Conservation (phyloP, 2,113 vertebrate species). For the Neolamprologus variostigma region DNA sequence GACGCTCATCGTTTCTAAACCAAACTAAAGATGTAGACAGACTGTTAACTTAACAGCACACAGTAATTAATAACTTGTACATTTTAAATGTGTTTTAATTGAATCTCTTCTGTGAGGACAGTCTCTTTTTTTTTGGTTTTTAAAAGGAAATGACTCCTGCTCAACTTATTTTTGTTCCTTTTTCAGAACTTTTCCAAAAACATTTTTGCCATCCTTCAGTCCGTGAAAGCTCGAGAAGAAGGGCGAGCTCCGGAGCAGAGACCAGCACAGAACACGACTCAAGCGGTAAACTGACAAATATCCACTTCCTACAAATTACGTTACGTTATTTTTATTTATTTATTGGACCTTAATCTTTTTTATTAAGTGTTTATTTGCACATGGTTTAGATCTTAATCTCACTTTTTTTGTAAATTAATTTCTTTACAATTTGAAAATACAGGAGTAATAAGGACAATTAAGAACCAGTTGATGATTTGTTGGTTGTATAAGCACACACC, state of each 20-base stretch:
- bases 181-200: conserved; percentile 97
- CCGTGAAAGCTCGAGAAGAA: conserved; percentile 97
- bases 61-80: not conserved
- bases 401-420: not conserved
- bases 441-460: not conserved
- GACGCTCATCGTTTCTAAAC: not conserved
- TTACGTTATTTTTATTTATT: rapidly evolving
- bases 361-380: not conserved
- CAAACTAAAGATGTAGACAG: not conserved
- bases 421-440: not conserved
- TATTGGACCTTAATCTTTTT: not conserved
- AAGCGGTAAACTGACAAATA: conserved; percentile 72
- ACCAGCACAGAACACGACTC: conserved; percentile 85
- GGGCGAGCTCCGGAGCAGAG: conserved; percentile 93
- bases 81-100: not conserved
- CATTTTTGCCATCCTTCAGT: conserved; percentile 98
- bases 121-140: not conserved
- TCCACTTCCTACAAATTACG: not conserved
- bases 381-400: not conserved
- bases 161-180: not conserved
- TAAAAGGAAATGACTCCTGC: not conserved
- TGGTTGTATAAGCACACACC: not conserved
- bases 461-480: not conserved
- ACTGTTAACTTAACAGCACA: not conserved
- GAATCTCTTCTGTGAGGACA: not conserved